Conservation (phyloP, 2,888 invertebrate species). For the Steromphala cineraria region DNA sequence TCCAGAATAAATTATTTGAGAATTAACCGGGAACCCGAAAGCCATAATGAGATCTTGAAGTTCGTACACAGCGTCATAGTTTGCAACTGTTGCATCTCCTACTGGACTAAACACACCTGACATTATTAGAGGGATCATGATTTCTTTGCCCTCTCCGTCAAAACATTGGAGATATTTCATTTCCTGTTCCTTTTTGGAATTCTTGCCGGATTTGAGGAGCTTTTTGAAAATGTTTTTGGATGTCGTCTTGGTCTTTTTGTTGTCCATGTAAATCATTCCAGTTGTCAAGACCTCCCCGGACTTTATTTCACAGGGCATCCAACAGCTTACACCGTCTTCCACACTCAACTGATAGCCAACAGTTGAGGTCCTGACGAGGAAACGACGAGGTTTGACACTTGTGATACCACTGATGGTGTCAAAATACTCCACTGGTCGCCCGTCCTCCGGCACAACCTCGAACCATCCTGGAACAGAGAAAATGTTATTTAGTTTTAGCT, state of each 20-base stretch:
- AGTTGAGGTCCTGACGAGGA: conserved; percentile 64
- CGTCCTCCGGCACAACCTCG: conserved; percentile 67
- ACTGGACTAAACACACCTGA: conserved; percentile 69
- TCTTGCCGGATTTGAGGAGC: conserved; percentile 56
- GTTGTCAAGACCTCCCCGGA: conserved; percentile 63
- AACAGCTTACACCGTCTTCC: conserved; percentile 53
- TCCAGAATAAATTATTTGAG: conserved; percentile 60
- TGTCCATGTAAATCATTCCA: conserved; percentile 68
- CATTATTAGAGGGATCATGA: conserved; percentile 70
- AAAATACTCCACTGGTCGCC: conserved; percentile 69
- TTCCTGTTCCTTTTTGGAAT: conserved; percentile 61
- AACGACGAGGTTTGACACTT: conserved; percentile 59
- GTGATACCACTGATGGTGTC: conserved; percentile 67
- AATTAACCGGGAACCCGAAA: conserved; percentile 64
- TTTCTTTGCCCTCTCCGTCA: conserved; percentile 58
- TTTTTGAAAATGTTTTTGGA: conserved; percentile 60
- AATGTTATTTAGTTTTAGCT: no score
- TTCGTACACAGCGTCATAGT: conserved; percentile 68
- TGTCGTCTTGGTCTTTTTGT: conserved; percentile 54
- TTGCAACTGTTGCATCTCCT: conserved; percentile 56
- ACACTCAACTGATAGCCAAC: conserved; percentile 64
- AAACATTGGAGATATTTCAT: conserved; percentile 69
- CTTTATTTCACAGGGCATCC: conserved; percentile 63
- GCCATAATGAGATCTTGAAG: conserved; percentile 65
- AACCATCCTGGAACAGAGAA: conserved; percentile 62